phyloP scores from a whole-genome alignment of 2,113 vertebrate species.

The Seriola dumerili region DNA sequence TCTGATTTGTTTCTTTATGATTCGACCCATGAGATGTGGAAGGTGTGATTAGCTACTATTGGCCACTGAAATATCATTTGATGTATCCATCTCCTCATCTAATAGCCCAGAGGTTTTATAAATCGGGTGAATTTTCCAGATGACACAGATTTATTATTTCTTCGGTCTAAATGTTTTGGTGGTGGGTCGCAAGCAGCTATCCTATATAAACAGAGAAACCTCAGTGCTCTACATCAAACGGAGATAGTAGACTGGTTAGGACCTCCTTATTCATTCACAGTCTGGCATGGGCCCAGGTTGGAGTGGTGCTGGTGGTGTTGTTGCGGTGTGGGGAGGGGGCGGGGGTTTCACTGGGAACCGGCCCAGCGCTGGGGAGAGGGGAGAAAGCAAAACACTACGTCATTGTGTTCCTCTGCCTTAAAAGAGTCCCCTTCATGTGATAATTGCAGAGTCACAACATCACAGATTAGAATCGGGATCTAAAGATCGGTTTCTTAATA shows the following conservation, averaged over 20 bases:
- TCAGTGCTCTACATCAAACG: conserved; percentile 83
- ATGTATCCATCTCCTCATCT: neutral
- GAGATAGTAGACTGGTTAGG: conserved; percentile 71
- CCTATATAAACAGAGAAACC: conserved; percentile 71
- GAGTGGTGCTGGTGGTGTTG: conserved; percentile 61
- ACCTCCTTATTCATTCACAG: conserved; percentile 76
- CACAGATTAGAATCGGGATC: conserved; percentile 23
- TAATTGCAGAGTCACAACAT: conserved; percentile 46
- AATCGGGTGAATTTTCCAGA: neutral
- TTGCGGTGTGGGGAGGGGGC: conserved; percentile 20
- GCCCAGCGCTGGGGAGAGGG: conserved; percentile 57
- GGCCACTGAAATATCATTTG: neutral
- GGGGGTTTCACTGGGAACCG: conserved; percentile 52
- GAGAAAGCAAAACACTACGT: conserved; percentile 75
- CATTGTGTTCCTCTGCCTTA: conserved; percentile 72
- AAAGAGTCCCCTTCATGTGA: conserved; percentile 68
- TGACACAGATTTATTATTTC: conserved; percentile 20
- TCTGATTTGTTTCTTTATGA: conserved; percentile 20
- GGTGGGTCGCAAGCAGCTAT: conserved; percentile 19
- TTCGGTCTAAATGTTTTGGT: conserved; percentile 49
- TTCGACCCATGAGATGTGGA: neutral
- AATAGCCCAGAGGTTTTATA: neutral
- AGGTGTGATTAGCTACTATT: neutral
- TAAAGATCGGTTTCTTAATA: conserved; percentile 6
- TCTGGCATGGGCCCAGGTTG: conserved; percentile 71